Percentiles rank a stretch among this genome's conserved stretches.
Conservation (phyloP, 2,888 invertebrate genomes). For the Drosophila anomelani region DNA sequence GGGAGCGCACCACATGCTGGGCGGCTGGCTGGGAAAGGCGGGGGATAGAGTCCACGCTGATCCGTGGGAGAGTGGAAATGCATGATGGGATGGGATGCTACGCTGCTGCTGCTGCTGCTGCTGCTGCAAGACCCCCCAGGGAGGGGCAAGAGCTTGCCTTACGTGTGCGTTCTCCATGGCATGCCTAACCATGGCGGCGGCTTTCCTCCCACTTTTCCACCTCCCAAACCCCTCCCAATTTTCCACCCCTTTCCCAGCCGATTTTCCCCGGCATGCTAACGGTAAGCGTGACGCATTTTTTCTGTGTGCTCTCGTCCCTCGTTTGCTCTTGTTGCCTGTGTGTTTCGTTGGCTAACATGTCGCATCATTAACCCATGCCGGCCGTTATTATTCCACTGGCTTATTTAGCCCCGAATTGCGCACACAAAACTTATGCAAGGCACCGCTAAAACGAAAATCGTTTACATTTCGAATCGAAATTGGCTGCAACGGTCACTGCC, state of each 20-base stretch:
- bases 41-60: conserved; percentile 26
- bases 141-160: conserved; percentile 19
- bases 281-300: conserved; percentile 78
- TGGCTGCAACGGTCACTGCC: conserved; percentile 50
- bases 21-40: conserved; percentile 52
- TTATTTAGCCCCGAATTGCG: conserved; percentile 67
- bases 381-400: conserved; percentile 65
- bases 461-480: conserved; percentile 69
- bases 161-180: conserved; percentile 43
- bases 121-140: conserved; percentile 27
- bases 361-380: conserved; percentile 70
- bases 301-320: conserved; percentile 14
- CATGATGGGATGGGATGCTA: conserved; percentile 39
- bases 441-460: conserved; percentile 47
- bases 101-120: conserved; percentile 2
- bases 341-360: conserved; percentile 57
- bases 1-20: conserved; percentile 78
- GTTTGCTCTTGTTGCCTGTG: conserved; percentile 18
- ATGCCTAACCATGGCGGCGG: conserved; percentile 12
- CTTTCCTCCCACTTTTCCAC: conserved; percentile 9
- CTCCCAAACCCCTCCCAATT: background rate
- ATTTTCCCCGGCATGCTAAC: conserved; percentile 53
- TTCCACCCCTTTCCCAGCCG: conserved; percentile 18
- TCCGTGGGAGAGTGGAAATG: conserved; percentile 46
- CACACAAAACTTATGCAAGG: conserved; percentile 66